phyloP scores from a whole-genome alignment of 2,888 invertebrate genomes.

The Chamaedrilus cognettii region DNA sequence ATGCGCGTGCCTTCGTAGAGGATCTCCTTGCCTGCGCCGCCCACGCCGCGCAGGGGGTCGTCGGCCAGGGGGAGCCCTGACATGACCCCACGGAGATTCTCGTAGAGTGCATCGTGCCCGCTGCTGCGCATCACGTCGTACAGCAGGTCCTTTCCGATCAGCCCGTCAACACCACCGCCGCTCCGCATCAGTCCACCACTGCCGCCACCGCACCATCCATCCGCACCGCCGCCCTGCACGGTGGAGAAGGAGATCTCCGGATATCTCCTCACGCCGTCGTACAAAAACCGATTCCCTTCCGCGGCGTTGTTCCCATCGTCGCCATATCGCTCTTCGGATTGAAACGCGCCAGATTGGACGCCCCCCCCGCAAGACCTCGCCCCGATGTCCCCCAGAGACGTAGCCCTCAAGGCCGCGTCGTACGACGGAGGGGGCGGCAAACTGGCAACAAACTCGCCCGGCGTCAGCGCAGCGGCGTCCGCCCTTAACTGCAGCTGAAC shows the following conservation, averaged over 20 bases:
- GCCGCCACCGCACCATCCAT: background rate
- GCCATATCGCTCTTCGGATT: background rate
- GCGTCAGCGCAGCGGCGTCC: background rate
- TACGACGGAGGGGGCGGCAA: background rate
- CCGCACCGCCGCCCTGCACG: background rate
- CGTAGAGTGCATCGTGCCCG: too few species aligned
- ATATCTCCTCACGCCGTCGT: too few species aligned
- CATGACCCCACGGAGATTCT: too few species aligned
- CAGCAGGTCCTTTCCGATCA: background rate
- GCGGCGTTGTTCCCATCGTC: background rate
- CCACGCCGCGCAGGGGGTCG: background rate
- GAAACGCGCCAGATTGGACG: too few species aligned
- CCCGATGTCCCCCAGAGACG: too few species aligned
- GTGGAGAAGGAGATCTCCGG: background rate
- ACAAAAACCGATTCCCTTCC: too few species aligned
- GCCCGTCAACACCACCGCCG: background rate
- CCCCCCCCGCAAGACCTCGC: too few species aligned
- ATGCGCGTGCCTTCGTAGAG: conserved; percentile 20
- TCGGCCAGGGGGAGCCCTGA: too few species aligned
- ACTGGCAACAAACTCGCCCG: too few species aligned
- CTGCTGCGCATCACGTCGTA: background rate
- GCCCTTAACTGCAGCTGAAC: too few species aligned
- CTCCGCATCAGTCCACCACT: background rate
- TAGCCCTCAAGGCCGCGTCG: background rate
- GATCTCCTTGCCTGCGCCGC: conserved; percentile 15